Conservation (phyloP, 1,140 invertebrate genomes). For the Trichonephila clavata region DNA sequence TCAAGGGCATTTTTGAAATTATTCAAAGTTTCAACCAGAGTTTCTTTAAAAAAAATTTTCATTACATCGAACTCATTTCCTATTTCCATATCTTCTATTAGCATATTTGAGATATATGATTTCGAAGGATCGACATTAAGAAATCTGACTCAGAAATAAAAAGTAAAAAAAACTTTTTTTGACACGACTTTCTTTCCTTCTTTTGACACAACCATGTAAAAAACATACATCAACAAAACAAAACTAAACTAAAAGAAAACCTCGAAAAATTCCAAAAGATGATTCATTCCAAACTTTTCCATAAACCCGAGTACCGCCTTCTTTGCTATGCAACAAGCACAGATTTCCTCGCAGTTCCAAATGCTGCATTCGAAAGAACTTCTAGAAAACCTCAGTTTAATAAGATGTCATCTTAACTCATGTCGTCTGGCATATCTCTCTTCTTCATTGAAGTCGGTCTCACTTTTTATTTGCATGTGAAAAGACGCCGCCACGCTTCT, state of each 20-base stretch:
- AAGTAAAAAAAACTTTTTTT: no score
- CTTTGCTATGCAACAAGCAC: neutral
- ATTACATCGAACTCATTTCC: neutral
- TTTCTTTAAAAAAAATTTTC: neutral
- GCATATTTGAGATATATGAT: neutral
- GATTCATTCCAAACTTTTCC: constrained; percentile 1
- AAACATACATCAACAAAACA: neutral
- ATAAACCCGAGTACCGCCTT: neutral
- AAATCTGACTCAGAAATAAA: neutral
- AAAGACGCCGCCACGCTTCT: neutral
- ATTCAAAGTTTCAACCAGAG: neutral
- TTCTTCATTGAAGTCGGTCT: neutral
- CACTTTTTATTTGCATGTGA: constrained; percentile 11
- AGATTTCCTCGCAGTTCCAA: neutral
- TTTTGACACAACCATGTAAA: no score
- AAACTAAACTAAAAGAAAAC: neutral
- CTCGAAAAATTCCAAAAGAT: neutral
- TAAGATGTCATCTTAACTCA: constrained; percentile 38
- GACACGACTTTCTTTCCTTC: no score
- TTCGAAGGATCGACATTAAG: neutral
- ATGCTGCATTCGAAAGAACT: neutral
- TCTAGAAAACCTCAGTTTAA: neutral
- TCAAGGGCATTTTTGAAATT: neutral
- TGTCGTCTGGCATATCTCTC: neutral
- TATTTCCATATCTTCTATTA: neutral